Evolutionary conservation across 2,888 invertebrate genomes (phyloP).

Genomic region (Sarcophaga subvicina): DNA sequence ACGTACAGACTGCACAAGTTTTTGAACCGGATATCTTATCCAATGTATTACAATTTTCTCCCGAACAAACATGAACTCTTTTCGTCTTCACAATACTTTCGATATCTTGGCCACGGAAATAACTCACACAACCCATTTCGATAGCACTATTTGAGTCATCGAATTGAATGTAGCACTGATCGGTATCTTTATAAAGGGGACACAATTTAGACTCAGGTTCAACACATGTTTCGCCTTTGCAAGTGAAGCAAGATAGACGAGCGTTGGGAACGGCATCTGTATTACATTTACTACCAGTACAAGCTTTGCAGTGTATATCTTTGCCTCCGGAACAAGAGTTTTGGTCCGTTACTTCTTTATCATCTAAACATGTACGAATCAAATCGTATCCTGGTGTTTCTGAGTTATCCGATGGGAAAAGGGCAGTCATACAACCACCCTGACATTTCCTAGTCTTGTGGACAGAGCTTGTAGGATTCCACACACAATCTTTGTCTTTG

Average conservation of each 20-base stretch:
- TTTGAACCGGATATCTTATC: conserved; percentile 68
- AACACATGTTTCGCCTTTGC: conserved; percentile 74
- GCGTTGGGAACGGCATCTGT: conserved; percentile 72
- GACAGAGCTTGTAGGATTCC: conserved; percentile 67
- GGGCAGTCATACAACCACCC: conserved; percentile 77
- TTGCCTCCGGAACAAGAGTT: conserved; percentile 68
- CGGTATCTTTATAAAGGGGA: conserved; percentile 74
- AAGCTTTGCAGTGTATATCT: conserved; percentile 73
- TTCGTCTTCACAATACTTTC: conserved; percentile 76
- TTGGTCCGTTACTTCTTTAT: conserved; percentile 77
- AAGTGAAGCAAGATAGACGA: conserved; percentile 75
- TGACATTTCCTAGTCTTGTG: conserved; percentile 75
- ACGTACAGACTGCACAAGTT: conserved; percentile 76
- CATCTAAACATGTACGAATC: conserved; percentile 77
- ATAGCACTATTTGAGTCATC: conserved; percentile 73
- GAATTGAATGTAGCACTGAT: conserved; percentile 76
- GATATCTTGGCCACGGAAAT: conserved; percentile 75
- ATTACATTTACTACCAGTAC: conserved; percentile 74
- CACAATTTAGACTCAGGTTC: conserved; percentile 71
- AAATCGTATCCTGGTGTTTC: conserved; percentile 73
- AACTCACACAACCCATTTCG: conserved; percentile 77
- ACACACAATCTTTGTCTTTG: conserved; percentile 73
- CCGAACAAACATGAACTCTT: conserved; percentile 75
- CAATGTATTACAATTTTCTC: conserved; percentile 74
- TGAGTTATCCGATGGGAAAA: conserved; percentile 73